phyloP scores from a whole-genome alignment of 23 tunicate genomes.

The Styela clava region DNA sequence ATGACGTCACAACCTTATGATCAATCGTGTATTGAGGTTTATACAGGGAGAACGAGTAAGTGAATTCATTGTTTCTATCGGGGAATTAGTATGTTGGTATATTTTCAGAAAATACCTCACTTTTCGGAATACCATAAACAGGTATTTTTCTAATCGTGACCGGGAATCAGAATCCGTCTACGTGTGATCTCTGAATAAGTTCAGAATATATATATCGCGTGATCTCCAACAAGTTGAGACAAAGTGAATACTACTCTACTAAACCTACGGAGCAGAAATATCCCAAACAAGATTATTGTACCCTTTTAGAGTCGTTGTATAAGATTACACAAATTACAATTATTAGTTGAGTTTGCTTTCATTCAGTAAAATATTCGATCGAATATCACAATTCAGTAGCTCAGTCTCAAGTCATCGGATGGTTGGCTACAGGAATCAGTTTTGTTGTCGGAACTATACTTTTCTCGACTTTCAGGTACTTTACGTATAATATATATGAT shows the following conservation, averaged over 20 bases:
- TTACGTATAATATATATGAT: too few species aligned
- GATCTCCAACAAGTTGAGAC: too few species aligned
- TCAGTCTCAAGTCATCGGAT: background rate
- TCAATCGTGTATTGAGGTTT: background rate
- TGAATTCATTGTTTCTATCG: background rate
- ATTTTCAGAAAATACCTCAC: too few species aligned
- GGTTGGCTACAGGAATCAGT: background rate
- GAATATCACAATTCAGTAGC: constrained; percentile 1
- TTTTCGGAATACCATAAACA: too few species aligned
- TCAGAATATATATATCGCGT: too few species aligned
- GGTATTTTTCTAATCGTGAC: background rate
- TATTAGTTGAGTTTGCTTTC: too few species aligned
- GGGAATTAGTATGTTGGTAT: too few species aligned
- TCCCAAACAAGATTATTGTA: too few species aligned
- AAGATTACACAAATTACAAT: too few species aligned
- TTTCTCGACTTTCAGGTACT: background rate
- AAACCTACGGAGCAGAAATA: too few species aligned
- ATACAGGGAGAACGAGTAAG: background rate
- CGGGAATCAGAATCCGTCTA: background rate
- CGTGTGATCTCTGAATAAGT: background rate
- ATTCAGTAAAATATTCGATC: background rate
- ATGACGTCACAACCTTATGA: background rate
- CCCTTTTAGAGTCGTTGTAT: too few species aligned
- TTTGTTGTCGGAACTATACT: background rate
- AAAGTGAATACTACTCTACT: too few species aligned